Base-by-base conservation (phyloP, 2,797 vertebrate genomes). In the Sandelia bainsii region DNA sequence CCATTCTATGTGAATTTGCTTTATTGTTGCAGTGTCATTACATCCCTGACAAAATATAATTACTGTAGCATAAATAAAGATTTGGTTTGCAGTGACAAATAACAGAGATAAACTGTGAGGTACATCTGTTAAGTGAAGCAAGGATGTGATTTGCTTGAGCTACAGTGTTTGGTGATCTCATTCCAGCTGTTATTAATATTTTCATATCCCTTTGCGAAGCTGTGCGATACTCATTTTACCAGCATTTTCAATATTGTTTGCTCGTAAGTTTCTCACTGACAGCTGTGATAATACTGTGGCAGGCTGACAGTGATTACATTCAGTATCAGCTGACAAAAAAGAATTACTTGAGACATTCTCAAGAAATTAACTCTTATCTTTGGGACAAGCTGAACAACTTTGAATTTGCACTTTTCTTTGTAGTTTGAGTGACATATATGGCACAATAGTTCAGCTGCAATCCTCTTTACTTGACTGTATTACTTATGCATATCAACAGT, bases 261-360 rank as follows among this genome's bases (percentile, higher is more conserved):
- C 37, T 79, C 40, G 54, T 62, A 60, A 22, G 40, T 79, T 63
- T 77, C 51, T 65, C 66, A 65, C 2, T 68, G 80, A 86, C 73
- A 79, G 66, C 71, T 57, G 59, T 66, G 75, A 77, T 80, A 45
- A 74, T 76, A 69, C 56, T 45, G 25, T 81, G 61, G 69, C 66
- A 66, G 69, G 13, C 71, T 63, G 64, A 67, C 63, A 29, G 54
- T 65, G 80, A 84, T 83, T 83, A 60, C 48, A 32, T 59, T 81
- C 19, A 75, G 56, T 78, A 75, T 11, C 39, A 46, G 14, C 62
- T 57, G 58, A 67, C 20, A 62, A 72, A 77, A 75, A 60, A 48
- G 23, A 54, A 69, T 69, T 61, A 68, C 51, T 52, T 66, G 17
- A 52, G 62, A 49, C 6, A 25, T 49, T 72, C 14, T 53, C 22